A percentile compares a stretch with the other conserved stretches of the same genome.
phyloP scores from a whole-genome alignment of 2,113 vertebrate species.

The Girardinichthys multiradiatus region DNA sequence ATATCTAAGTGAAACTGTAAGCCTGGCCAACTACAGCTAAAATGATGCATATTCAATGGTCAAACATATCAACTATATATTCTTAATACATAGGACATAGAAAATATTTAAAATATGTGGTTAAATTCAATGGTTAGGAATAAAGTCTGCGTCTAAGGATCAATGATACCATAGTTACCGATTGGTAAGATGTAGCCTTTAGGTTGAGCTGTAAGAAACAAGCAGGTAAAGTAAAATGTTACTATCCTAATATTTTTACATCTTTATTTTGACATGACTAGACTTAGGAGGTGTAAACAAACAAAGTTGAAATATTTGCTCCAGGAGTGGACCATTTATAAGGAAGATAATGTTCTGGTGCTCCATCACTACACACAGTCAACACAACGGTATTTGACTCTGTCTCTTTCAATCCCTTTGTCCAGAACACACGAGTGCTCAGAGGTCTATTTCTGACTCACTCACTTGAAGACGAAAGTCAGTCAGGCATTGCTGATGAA shows the following conservation, averaged over 20 bases:
- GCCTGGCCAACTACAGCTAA: neutral
- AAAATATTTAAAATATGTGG: no score
- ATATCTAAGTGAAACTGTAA: no score
- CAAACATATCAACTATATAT: neutral
- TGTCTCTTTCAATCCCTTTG: constrained; percentile 47
- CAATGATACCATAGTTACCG: no score
- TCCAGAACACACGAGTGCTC: constrained; percentile 47
- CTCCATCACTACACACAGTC: constrained; percentile 18
- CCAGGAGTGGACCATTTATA: constrained; percentile 1
- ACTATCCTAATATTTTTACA: neutral
- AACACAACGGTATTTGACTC: constrained; percentile 36
- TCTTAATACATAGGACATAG: neutral
- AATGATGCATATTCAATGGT: neutral
- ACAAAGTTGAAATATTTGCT: neutral
- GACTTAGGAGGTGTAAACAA: neutral
- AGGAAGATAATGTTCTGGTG: neutral
- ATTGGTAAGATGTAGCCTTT: neutral
- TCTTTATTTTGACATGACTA: neutral
- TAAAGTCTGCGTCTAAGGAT: neutral
- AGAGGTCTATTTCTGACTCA: constrained; percentile 60
- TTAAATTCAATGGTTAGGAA: neutral
- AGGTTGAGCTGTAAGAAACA: neutral
- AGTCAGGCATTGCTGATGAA: constrained; percentile 53
- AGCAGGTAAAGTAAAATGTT: neutral
- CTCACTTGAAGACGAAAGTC: constrained; percentile 52